phyloP scores from a whole-genome alignment of 2,888 invertebrate species.

The Selenia dentaria region DNA sequence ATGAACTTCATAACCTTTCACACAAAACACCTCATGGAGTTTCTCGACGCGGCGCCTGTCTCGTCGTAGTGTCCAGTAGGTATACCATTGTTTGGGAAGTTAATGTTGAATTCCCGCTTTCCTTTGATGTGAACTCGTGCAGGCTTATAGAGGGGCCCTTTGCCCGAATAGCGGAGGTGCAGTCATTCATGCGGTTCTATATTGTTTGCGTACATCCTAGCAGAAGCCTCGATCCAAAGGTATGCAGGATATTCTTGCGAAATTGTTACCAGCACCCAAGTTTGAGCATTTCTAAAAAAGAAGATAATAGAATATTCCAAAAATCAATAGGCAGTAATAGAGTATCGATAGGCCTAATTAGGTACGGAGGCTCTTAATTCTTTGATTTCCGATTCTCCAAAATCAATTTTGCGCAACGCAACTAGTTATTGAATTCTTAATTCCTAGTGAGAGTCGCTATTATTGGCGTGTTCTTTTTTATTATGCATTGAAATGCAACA shows the following conservation, averaged over 20 bases:
- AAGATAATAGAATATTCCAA: too few species aligned
- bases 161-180: conserved; percentile 62
- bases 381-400: too few species aligned
- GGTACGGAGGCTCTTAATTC: too few species aligned
- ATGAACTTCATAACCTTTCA: conserved; percentile 14
- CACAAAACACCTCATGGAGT: conserved; percentile 7
- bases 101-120: conserved; percentile 61
- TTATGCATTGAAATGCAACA: too few species aligned
- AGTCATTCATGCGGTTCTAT: conserved; percentile 60
- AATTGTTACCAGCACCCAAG: not conserved
- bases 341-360: too few species aligned
- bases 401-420: too few species aligned
- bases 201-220: conserved; percentile 41
- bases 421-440: too few species aligned
- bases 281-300: not conserved
- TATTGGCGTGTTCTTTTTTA: too few species aligned
- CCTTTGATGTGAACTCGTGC: conserved; percentile 72
- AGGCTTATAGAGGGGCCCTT: conserved; percentile 61
- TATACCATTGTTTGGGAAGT: conserved; percentile 55
- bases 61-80: conserved; percentile 25
- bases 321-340: too few species aligned
- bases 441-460: too few species aligned
- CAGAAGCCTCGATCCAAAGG: conserved; percentile 14
- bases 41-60: conserved; percentile 1
- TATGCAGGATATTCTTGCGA: not conserved